Base-by-base conservation (phyloP, 1,140 invertebrate genomes). In the Subanguina moxae region DNA sequence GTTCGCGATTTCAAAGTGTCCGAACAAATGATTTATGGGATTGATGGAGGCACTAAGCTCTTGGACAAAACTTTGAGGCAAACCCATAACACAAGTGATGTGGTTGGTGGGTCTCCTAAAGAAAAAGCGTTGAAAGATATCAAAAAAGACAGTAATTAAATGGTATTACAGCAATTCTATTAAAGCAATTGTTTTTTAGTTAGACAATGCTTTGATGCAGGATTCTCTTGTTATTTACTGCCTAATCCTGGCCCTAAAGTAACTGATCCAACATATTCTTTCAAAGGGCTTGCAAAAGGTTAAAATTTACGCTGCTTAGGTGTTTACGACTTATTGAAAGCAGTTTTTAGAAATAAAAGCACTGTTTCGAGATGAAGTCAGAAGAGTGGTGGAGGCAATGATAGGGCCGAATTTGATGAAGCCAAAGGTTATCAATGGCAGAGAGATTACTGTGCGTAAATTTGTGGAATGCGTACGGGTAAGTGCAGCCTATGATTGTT, bases 231-330 rank as follows among this genome's bases (percentile, higher is more conserved):
- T 48, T 82, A 72, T 66, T 68, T 82, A 30, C 46, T 82, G 23
- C 80, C 80, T 13, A 77, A 82, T 79, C 80, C 80, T 11, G 80
- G 80, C 46, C 73, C 78, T 23, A 77, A 77, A 58, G 80, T 82
- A 17, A 74, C 80, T 27, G 80, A 82, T 32, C 59, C 69, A 43
- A 71, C 70, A 19, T 73, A 74, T 11, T 48, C 52, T 8, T 82
- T 82, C 38, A 64, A 72, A 28, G 80, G 80, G 0, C 76, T 79
- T 38, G 32, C 11, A 38, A 38, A 38, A 5, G 32, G 32, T 38
- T 11, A 38, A 5, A 11, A 38, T 3, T 38, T 38, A 38, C 11
- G 3, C 3, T 38, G 3, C 11, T 38, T 38, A 3, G 32, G 32
- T 38, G 32, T 38, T 38, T 38, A 11, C 32, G 32, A n/a, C 32